Evolutionary conservation across 2,797 vertebrate genomes (phyloP).

Genomic region (Simalia tracyae): DNA sequence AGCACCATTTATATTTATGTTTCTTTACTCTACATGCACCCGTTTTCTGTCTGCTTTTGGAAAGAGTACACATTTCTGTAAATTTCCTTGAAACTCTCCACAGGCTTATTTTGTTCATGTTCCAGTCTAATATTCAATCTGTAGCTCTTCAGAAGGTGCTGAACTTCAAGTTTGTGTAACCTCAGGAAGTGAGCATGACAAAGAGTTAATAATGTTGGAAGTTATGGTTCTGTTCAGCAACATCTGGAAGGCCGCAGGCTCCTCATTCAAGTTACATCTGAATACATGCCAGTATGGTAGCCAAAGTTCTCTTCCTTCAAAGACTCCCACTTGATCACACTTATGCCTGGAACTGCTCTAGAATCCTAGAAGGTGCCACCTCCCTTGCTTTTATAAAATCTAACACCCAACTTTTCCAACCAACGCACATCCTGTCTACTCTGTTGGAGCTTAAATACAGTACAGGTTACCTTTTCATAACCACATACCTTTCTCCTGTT

Average conservation of each 20-base stretch:
- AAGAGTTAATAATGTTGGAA: neutral
- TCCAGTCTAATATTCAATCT: neutral
- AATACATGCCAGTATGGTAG: neutral
- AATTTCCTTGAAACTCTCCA: neutral
- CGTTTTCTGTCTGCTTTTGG: too few relatives aligned
- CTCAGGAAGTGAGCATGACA: neutral
- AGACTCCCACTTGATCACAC: too few relatives aligned
- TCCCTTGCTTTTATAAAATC: too few relatives aligned
- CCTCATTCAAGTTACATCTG: neutral
- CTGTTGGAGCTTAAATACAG: too few relatives aligned
- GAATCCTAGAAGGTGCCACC: too few relatives aligned
- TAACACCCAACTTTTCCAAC: too few relatives aligned
- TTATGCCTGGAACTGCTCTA: too few relatives aligned
- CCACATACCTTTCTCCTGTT: too few relatives aligned
- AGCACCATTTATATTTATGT: too few relatives aligned
- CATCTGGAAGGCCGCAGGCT: neutral
- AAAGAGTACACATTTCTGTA: neutral
- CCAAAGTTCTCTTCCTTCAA: neutral
- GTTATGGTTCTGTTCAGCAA: neutral
- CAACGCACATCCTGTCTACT: too few relatives aligned
- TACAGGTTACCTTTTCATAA: too few relatives aligned
- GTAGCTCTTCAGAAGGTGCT: neutral
- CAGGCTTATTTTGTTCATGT: neutral
- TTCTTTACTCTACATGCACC: too few relatives aligned
- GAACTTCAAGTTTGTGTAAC: neutral